Conservation (phyloP, 64 coral and sea anemone species). For the Orbicella faveolata region DNA sequence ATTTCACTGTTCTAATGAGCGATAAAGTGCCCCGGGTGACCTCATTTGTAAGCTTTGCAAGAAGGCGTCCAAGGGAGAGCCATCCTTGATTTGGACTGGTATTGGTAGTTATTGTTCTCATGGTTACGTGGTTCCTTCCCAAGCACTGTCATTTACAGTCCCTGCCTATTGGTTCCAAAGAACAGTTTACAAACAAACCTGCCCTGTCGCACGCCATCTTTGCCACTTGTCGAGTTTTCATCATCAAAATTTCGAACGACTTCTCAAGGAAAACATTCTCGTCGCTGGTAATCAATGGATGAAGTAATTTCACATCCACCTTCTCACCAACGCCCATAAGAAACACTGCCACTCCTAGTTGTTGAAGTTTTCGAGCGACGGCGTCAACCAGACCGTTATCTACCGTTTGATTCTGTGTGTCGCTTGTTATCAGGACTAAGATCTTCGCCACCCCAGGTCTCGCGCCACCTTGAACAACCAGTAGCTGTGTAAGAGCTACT, state of each 20-base stretch:
- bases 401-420: neutral
- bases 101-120: no score
- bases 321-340: neutral
- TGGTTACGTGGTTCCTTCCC: no score
- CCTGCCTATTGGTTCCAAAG: no score
- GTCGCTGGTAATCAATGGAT: neutral
- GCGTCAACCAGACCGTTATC: neutral
- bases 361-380: neutral
- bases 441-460: conserved; percentile 55
- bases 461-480: conserved; percentile 37
- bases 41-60: no score
- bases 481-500: conserved; percentile 29
- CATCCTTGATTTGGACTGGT: no score
- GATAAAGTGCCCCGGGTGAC: no score
- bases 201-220: conserved; percentile 6
- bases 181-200: neutral
- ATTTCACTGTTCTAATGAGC: no score
- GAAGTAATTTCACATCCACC: conserved; percentile 1
- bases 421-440: conserved; percentile 14
- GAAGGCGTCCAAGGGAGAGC: no score
- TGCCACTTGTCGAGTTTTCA: conserved; percentile 20
- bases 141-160: no score
- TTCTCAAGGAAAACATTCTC: conserved; percentile 12
- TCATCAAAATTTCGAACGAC: conserved; percentile 22
- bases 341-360: neutral